Conservation (phyloP, 1,140 invertebrate genomes). For the Diprion similis region DNA sequence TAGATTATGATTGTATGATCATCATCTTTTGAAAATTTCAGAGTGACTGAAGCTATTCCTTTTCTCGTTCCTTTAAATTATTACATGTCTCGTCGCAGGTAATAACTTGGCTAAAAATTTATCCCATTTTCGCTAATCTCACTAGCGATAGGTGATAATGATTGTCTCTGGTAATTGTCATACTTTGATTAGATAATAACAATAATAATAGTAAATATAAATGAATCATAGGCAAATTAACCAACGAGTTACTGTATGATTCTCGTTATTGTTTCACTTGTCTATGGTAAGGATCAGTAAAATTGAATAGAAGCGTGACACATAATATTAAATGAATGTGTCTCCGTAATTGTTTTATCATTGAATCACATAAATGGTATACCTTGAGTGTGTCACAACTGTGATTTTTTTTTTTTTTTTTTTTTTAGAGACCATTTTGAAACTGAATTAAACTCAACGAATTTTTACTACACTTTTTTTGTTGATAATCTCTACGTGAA, state of each 20-base stretch:
- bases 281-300: background rate
- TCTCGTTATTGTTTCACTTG: background rate
- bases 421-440: background rate
- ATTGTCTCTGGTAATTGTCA: background rate
- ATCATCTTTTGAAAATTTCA: too few species aligned
- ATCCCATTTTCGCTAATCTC: background rate
- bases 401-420: background rate
- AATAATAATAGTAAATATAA: background rate
- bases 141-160: background rate
- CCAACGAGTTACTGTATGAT: background rate
- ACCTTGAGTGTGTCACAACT: too few species aligned
- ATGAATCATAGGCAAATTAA: background rate
- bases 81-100: too few species aligned
- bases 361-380: too few species aligned
- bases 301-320: background rate
- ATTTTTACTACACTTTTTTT: too few species aligned
- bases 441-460: too few species aligned
- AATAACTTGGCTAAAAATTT: too few species aligned
- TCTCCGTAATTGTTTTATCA: background rate
- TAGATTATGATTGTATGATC: too few species aligned
- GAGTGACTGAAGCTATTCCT: too few species aligned
- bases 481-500: too few species aligned
- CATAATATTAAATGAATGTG: slow-evolving; percentile 1
- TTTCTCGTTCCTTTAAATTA: too few species aligned
- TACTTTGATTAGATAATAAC: background rate